phyloP scores from a whole-genome alignment of 2,113 vertebrate genomes.

The Clarias macrocephalus region DNA sequence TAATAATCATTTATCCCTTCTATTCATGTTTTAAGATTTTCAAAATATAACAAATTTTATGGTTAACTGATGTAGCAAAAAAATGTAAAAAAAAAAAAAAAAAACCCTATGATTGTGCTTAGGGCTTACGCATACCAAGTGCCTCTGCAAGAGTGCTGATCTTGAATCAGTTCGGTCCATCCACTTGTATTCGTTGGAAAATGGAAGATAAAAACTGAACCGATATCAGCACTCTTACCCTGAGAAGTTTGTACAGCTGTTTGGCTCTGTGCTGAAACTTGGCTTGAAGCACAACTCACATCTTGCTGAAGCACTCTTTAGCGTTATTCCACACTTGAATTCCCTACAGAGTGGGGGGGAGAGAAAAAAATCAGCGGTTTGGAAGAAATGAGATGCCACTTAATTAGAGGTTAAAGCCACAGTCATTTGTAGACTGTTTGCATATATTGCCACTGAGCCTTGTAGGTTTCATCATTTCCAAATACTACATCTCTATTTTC shows the following conservation, averaged over 20 bases:
- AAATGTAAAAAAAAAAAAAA: neutral
- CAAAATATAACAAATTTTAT: neutral
- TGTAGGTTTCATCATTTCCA: constrained; percentile 24
- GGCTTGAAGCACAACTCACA: constrained; percentile 70
- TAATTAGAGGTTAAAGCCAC: constrained; percentile 19
- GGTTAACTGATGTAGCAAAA: neutral
- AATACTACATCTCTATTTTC: neutral
- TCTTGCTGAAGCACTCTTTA: constrained; percentile 95
- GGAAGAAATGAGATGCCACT: neutral
- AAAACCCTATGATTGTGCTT: constrained; percentile 18
- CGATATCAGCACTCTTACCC: constrained; percentile 37
- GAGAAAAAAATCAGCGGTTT: constrained; percentile 31
- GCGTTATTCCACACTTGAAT: constrained; percentile 96
- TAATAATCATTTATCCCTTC: neutral
- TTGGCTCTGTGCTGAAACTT: constrained; percentile 28
- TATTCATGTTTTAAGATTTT: constrained; percentile 23
- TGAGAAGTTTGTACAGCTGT: constrained; percentile 39
- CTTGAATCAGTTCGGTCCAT: constrained; percentile 28
- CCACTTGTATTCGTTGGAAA: constrained; percentile 15
- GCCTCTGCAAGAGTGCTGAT: constrained; percentile 30
- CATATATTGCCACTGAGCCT: constrained; percentile 1
- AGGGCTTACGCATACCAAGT: neutral
- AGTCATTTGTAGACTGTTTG: constrained; percentile 4
- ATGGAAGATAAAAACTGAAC: constrained; percentile 24
- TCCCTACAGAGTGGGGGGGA: constrained; percentile 72